phyloP scores from a whole-genome alignment of 2,797 vertebrate genomes.

The Rhinoraja longicauda region DNA sequence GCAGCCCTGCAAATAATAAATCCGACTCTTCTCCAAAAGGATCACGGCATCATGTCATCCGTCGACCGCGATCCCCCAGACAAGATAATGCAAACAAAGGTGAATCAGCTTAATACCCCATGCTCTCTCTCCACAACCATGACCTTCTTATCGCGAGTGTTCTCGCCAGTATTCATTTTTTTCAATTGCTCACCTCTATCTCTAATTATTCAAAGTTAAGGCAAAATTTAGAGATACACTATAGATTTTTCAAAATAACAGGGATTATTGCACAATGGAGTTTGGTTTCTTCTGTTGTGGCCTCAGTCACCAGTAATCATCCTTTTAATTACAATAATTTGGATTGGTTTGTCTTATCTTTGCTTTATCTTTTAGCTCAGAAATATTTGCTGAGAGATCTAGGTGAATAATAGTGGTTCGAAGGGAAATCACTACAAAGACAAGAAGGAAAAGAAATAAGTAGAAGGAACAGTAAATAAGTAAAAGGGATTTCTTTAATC shows the following conservation, averaged over 20 bases:
- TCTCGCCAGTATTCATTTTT: background rate
- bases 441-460: background rate
- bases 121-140: background rate
- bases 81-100: conserved; percentile 63
- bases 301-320: background rate
- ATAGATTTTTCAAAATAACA: background rate
- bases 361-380: background rate
- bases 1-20: conserved; percentile 76
- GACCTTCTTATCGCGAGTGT: too few relatives aligned
- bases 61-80: conserved; percentile 71
- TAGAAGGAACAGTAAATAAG: too few relatives aligned
- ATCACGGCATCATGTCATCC: conserved; percentile 67
- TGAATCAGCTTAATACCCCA: conserved; percentile 37
- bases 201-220: background rate
- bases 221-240: too few relatives aligned
- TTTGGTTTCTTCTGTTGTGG: background rate
- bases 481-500: too few relatives aligned
- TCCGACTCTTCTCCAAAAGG: conserved; percentile 85
- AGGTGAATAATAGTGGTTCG: background rate
- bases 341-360: background rate
- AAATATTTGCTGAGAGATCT: background rate
- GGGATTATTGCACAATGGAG: background rate
- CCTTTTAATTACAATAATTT: background rate
- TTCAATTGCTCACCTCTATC: background rate
- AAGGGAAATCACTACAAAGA: background rate